phyloP scores from a whole-genome alignment of 2,797 vertebrate species.

The Brotula barbata region DNA sequence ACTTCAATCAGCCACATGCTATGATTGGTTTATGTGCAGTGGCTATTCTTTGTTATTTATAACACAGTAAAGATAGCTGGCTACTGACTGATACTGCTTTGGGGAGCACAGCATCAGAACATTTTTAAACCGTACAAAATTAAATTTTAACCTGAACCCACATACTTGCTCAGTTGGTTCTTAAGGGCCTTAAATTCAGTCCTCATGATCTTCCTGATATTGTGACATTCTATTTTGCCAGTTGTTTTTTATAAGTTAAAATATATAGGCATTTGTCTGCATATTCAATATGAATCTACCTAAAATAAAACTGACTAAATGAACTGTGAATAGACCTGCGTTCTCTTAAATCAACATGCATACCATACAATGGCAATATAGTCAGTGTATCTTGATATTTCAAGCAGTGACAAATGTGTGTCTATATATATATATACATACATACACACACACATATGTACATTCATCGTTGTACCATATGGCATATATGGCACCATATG shows the following conservation, averaged over 20 bases:
- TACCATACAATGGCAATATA: too few relatives aligned
- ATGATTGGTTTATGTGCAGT: conserved; percentile 19
- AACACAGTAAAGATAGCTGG: conserved; percentile 44
- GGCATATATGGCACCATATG: too few relatives aligned
- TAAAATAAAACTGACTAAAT: conserved; percentile 68
- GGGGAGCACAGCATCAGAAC: conserved; percentile 34
- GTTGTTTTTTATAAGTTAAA: conserved; percentile 67
- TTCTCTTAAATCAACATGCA: not conserved
- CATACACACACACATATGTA: too few relatives aligned
- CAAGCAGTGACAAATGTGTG: too few relatives aligned
- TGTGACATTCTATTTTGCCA: conserved; percentile 63
- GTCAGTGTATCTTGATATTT: too few relatives aligned
- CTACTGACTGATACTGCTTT: conserved; percentile 49
- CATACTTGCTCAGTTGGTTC: conserved; percentile 40
- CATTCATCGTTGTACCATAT: too few relatives aligned
- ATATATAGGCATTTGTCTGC: conserved; percentile 61
- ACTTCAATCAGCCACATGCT: too few relatives aligned
- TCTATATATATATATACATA: too few relatives aligned
- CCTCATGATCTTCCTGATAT: conserved; percentile 55
- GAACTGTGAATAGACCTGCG: conserved; percentile 32
- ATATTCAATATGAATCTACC: conserved; percentile 60
- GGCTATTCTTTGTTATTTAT: conserved; percentile 19
- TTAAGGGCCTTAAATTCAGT: conserved; percentile 53
- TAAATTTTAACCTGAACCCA: conserved; percentile 48
- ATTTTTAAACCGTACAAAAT: conserved; percentile 29